Evolutionary conservation across 2,888 invertebrate genomes (phyloP).

Genomic region (Dasypogon diadema): DNA sequence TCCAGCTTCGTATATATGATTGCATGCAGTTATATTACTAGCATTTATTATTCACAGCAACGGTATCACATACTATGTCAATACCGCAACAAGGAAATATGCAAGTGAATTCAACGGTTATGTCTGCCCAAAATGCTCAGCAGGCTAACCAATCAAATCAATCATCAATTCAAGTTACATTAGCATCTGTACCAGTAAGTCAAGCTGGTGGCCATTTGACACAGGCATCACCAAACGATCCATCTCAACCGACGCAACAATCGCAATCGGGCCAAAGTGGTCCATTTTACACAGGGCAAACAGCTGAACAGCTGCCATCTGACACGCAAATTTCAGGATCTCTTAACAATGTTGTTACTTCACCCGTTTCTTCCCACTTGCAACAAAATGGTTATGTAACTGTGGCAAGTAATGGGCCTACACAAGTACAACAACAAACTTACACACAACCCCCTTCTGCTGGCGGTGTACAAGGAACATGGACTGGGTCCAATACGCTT

Average conservation of each 20-base stretch:
- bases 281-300: conserved; percentile 59
- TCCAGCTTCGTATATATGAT: background rate
- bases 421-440: conserved; percentile 68
- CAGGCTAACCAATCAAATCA: conserved; percentile 57
- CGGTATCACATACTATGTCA: conserved; percentile 66
- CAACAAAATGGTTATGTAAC: conserved; percentile 68
- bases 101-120: conserved; percentile 61
- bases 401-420: conserved; percentile 60
- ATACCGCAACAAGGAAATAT: conserved; percentile 61
- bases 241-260: conserved; percentile 61
- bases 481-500: conserved; percentile 91
- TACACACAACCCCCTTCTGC: conserved; percentile 63
- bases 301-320: conserved; percentile 60
- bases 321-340: conserved; percentile 63
- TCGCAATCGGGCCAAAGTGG: conserved; percentile 58
- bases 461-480: conserved; percentile 75
- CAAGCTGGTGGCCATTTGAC: conserved; percentile 61
- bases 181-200: conserved; percentile 51
- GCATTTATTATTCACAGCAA: conserved; percentile 60
- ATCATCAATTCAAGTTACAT: conserved; percentile 51
- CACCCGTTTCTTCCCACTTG: conserved; percentile 63
- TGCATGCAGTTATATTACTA: background rate
- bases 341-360: conserved; percentile 60
- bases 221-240: conserved; percentile 64
- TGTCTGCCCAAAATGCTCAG: conserved; percentile 66